phyloP scores from a whole-genome alignment of 1,140 invertebrate species.

The Berghia stephanieae region DNA sequence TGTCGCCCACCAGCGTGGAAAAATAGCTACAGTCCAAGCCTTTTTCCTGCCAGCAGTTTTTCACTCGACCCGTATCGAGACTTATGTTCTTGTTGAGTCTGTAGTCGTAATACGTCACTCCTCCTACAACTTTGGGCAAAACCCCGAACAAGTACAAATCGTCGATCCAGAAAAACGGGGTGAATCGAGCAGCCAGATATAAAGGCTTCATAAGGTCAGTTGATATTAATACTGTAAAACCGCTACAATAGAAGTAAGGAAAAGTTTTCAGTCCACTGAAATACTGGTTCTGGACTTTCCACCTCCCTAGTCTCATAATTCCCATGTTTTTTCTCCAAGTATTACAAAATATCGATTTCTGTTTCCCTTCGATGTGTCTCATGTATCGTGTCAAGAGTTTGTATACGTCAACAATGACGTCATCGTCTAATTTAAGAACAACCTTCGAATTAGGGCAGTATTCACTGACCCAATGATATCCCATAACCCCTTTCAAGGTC shows the following conservation, averaged over 20 bases:
- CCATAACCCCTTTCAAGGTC: conserved; percentile 39
- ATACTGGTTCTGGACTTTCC: conserved; percentile 41
- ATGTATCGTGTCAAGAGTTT: neutral
- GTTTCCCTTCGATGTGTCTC: neutral
- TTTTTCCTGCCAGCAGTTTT: neutral
- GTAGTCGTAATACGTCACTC: conserved; percentile 18
- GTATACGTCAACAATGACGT: conserved; percentile 41
- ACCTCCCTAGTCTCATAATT: conserved; percentile 44
- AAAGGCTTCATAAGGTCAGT: conserved; percentile 47
- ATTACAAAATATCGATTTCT: conserved; percentile 41
- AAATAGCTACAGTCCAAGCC: no score
- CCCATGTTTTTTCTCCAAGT: conserved; percentile 40
- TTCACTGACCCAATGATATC: conserved; percentile 33
- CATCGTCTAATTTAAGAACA: conserved; percentile 41
- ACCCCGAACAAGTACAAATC: conserved; percentile 70
- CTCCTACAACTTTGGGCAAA: conserved; percentile 41
- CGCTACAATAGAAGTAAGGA: conserved; percentile 48
- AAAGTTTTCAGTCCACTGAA: conserved; percentile 35
- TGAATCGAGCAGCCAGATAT: conserved; percentile 50
- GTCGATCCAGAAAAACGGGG: conserved; percentile 70
- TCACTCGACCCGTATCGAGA: neutral
- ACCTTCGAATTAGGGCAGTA: conserved; percentile 28
- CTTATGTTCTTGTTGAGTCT: conserved; percentile 4
- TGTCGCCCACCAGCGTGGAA: no score
- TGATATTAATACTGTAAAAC: conserved; percentile 42